phyloP scores from a whole-genome alignment of 2,888 invertebrate species.

The Pharmacophagus antenor region DNA sequence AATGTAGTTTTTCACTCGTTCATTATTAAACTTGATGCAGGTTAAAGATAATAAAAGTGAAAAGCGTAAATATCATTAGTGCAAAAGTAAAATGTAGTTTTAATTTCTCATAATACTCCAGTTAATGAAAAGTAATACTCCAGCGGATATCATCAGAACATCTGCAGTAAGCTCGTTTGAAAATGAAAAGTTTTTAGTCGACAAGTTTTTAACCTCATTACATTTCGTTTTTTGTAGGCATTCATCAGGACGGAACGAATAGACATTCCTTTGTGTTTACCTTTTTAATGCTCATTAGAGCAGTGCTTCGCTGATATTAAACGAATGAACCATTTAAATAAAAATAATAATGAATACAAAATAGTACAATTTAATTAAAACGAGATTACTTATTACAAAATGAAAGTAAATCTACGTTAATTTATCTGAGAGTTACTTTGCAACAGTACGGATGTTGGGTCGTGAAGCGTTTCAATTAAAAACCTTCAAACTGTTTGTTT shows the following conservation, averaged over 20 bases:
- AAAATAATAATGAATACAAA: background rate
- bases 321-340: background rate
- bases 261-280: constrained; percentile 2
- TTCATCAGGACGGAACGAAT: constrained; percentile 17
- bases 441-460: background rate
- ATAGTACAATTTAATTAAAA: background rate
- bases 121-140: constrained; percentile 10
- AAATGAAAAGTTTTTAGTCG: constrained; percentile 22
- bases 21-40: background rate
- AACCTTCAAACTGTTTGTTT: too few relatives aligned
- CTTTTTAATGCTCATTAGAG: constrained; percentile 17
- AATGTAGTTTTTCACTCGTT: background rate
- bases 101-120: background rate
- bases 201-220: constrained; percentile 26
- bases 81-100: background rate
- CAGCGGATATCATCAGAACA: constrained; percentile 8
- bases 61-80: background rate
- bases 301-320: constrained; percentile 1
- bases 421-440: background rate
- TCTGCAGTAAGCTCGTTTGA: constrained; percentile 17
- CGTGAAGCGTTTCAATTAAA: background rate
- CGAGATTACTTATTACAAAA: background rate
- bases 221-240: constrained; percentile 13
- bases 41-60: background rate
- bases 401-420: background rate